Evolutionary conservation across 2,113 vertebrate species (phyloP).

Genomic region (Vulpes vulpes): DNA sequence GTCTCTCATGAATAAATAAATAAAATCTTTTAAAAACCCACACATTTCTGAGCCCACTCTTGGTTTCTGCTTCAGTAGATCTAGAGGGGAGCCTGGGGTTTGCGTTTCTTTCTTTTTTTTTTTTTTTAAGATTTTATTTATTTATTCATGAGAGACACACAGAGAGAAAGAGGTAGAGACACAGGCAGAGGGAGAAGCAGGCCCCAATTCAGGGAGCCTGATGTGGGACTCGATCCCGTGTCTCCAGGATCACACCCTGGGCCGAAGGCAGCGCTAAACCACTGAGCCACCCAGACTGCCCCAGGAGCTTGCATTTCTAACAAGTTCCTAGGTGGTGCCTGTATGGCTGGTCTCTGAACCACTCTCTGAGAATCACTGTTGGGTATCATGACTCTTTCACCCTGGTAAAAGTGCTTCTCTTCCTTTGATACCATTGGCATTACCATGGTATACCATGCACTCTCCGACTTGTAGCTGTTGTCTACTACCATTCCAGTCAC

Average conservation of each 20-base stretch:
- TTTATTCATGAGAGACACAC: too few species aligned
- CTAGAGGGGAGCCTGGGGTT: background rate
- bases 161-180: too few species aligned
- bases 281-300: too few species aligned
- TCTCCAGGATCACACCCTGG: too few species aligned
- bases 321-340: background rate
- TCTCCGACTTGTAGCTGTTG: background rate
- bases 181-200: too few species aligned
- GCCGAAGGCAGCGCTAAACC: too few species aligned
- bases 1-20: too few species aligned
- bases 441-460: too few species aligned
- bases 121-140: too few species aligned
- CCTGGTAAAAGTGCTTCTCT: background rate
- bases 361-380: background rate
- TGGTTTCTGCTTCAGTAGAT: background rate
- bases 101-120: background rate
- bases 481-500: background rate
- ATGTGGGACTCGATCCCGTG: too few species aligned
- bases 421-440: background rate
- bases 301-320: background rate
- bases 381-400: background rate
- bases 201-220: too few species aligned
- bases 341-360: background rate
- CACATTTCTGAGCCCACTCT: background rate
- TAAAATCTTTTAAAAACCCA: too few species aligned